Conservation (phyloP, 1,140 invertebrate species). For the Leguminivora glycinivorella region DNA sequence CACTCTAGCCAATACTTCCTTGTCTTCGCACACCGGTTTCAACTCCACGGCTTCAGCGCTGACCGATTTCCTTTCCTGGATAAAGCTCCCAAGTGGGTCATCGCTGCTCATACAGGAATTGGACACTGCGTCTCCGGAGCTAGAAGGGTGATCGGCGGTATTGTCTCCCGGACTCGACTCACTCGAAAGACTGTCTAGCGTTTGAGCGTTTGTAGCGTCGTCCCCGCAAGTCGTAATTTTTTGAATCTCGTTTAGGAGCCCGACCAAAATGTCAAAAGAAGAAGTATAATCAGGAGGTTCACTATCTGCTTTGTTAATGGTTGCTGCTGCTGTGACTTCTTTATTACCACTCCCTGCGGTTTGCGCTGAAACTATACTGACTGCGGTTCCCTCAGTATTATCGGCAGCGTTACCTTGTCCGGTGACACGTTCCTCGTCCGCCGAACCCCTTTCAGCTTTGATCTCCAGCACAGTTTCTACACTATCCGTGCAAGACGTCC, state of each 20-base stretch:
- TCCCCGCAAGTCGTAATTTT: slow-evolving; percentile 52
- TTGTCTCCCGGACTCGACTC: neutral
- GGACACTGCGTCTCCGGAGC: neutral
- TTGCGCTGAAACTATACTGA: neutral
- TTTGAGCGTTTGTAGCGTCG: neutral
- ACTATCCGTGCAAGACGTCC: neutral
- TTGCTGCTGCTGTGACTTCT: neutral
- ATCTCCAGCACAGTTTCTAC: neutral
- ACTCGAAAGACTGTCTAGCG: neutral
- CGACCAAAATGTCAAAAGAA: slow-evolving; percentile 65
- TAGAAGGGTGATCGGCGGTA: neutral
- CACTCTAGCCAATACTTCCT: neutral
- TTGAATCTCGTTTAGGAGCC: slow-evolving; percentile 66
- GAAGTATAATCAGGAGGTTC: slow-evolving; percentile 52
- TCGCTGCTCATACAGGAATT: neutral
- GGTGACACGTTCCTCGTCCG: neutral
- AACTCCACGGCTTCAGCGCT: slow-evolving; percentile 4
- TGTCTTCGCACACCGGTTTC: neutral
- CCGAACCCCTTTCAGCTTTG: neutral
- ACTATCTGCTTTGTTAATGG: slow-evolving; percentile 6
- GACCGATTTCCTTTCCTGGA: neutral
- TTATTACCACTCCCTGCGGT: neutral
- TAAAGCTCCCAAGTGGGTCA: neutral
- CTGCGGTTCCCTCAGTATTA: neutral
- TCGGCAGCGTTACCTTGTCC: neutral